A percentile compares a stretch with the other conserved stretches of the same genome.
phyloP scores from a whole-genome alignment of 2,888 invertebrate genomes.

The Tetheella fluctuosa region DNA sequence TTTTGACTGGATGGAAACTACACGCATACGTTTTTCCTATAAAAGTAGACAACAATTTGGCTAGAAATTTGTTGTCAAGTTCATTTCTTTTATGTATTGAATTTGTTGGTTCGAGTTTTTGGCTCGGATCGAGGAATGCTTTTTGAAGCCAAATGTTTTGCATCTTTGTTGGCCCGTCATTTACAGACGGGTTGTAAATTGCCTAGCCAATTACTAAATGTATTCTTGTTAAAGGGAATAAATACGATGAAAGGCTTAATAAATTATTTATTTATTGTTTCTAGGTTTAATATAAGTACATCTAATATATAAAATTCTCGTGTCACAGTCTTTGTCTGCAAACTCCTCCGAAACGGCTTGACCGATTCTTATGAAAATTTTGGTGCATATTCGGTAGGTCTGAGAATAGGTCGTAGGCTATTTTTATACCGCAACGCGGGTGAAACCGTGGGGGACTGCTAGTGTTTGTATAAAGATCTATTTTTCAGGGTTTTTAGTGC shows the following conservation, averaged over 20 bases:
- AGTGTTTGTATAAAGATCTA: too few species aligned
- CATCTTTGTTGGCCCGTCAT: background rate
- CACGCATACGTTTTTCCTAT: slow-evolving; percentile 45
- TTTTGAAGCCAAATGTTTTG: background rate
- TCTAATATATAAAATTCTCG: too few species aligned
- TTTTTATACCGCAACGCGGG: too few species aligned
- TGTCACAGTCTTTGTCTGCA: too few species aligned
- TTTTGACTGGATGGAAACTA: slow-evolving; percentile 33
- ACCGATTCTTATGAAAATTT: too few species aligned
- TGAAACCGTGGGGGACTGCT: too few species aligned
- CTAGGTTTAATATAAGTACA: too few species aligned
- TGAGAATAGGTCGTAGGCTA: too few species aligned
- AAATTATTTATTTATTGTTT: background rate
- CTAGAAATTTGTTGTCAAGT: slow-evolving; percentile 30
- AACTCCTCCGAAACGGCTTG: too few species aligned
- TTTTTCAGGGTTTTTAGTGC: too few species aligned
- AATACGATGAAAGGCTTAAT: too few species aligned
- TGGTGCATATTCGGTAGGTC: too few species aligned
- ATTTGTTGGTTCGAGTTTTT: slow-evolving; percentile 22
- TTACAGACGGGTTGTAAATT: background rate
- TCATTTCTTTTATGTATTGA: slow-evolving; percentile 27
- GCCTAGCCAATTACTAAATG: background rate
- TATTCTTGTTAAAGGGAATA: background rate
- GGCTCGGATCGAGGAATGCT: slow-evolving; percentile 7
- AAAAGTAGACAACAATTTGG: slow-evolving; percentile 38